Conservation (phyloP, 2,888 invertebrate genomes). For the Dasypogon diadema region DNA sequence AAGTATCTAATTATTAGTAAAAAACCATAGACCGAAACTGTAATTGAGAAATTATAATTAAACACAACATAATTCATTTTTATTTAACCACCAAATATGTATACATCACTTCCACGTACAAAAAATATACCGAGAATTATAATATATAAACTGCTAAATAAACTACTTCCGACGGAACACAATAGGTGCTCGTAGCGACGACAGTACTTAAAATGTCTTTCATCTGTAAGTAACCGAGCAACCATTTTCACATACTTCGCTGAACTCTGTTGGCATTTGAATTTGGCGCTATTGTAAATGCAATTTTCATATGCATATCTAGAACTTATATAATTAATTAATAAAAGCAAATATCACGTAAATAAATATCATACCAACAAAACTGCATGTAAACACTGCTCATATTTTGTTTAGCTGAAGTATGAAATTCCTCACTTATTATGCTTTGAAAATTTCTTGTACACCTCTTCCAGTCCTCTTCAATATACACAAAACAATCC, state of each 20-base stretch:
- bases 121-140: background rate
- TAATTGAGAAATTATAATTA: too few relatives aligned
- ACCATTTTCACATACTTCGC: constrained; percentile 66
- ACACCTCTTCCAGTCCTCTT: constrained; percentile 66
- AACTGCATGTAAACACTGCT: constrained; percentile 67
- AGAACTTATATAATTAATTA: constrained; percentile 60
- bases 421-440: constrained; percentile 63
- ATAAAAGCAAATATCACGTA: too few relatives aligned
- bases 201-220: constrained; percentile 66
- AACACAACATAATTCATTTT: too few relatives aligned
- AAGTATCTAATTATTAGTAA: too few relatives aligned
- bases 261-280: constrained; percentile 66
- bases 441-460: constrained; percentile 64
- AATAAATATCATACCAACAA: constrained; percentile 64
- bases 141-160: background rate
- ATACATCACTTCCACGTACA: too few relatives aligned
- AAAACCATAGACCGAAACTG: too few relatives aligned
- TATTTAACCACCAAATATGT: too few relatives aligned
- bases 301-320: constrained; percentile 68
- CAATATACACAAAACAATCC: constrained; percentile 66
- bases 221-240: constrained; percentile 67
- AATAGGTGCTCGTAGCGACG: constrained; percentile 62
- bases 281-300: constrained; percentile 66
- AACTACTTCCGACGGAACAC: constrained; percentile 58
- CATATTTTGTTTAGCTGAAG: constrained; percentile 59